Evolutionary conservation across 2,113 vertebrate species (phyloP), one percentile per base, ranked within the genome.

Genomic region (Ursus arctos): DNA sequence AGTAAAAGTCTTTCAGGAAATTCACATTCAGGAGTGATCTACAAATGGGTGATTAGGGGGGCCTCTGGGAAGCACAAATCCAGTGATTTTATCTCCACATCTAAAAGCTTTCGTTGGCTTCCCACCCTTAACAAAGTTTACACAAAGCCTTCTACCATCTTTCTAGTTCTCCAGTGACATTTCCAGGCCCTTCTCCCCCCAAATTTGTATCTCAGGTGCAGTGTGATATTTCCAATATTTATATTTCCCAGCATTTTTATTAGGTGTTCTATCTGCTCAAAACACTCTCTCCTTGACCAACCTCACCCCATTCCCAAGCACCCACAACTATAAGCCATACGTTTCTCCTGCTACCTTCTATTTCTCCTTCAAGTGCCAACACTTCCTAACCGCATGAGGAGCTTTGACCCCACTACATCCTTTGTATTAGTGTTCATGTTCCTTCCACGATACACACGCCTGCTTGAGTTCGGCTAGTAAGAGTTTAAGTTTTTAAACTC

Each of bases 71-170:
- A 57, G 33, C 24, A 69, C 18, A 77, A 16, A 57, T 51, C 57
- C 84, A 33, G 59, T 26, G 83, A 81, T 55, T 36, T 49, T 93
- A 67, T 51, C 83, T 57, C 36, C 47, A 76, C 9, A 22, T 36
- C 86, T 61, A 49, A 85, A 88, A 65, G 15, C 36, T 82, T 92
- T 74, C 21, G 28, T 47, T 94, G 74, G 55, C 71, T 77, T 77
- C 43, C 33, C 3, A 31, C n/a, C 69, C 47, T 90, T 84, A 49
- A 76, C 57, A 49, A 76, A 53, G 65, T 63, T 36, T 74, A 55
- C 14, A 88, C 19, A 88, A 61, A 40, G 33, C 7, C 15, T 72
- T 69, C 74, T 31, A 22, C 16, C 51, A 80, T 31, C 61, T 93
- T 40, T 63, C 31, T 31, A 72, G 40, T 28, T 85, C 26, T 72